Base-by-base conservation (phyloP, 2,888 invertebrate species). In the Notodonta dromedarius region DNA sequence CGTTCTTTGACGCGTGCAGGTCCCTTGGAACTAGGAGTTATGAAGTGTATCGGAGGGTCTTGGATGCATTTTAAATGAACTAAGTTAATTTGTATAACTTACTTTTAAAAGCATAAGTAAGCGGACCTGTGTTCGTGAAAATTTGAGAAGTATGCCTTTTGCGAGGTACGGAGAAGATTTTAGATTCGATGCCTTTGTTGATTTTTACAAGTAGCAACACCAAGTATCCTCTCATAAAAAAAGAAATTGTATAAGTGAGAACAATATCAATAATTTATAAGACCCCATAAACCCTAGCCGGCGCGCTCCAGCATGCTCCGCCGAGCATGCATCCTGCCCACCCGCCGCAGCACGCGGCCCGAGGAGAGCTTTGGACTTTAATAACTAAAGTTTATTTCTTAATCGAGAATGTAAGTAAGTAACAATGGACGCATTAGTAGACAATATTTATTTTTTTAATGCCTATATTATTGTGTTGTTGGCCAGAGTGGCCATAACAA, bases 281-380 rank as follows among this genome's bases (percentile, higher is more conserved):
- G 57, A 52, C 52, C 56, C 81, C 82, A 80, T 82, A 82, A 80
- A 79, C 76, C 72, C 67, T 58, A 35, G 57, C 63, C 58, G 65
- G 57, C 66, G 58, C 52, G 60, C n/a, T 54, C n/a, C 73, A 77
- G 70, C 79, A 81, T 73, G 90, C 90, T 89, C 80, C 69, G 80
- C 81, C 76, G 75, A 91, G 90, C 91, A 76, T 78, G 77, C 76
- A 86, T 89, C 90, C 90, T 85, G 84, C 68, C 72, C 78, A 70
- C 73, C 77, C 63, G 65, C 64, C 66, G 58, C 69, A 73, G 71
- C 70, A 67, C 67, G 61, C 57, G 40, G 50, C 58, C 32, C 53
- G 24, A 57, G 56, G 57, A 57, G 56, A 40, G 42, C 24, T 44
- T 56, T 40, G 6, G 39, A 44, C 56, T 56, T 56, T 40, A 40